Evolutionary conservation across 2,888 invertebrate species (phyloP), one percentile per base, ranked within the genome.

Genomic region (Tricholauxania praeusta): DNA sequence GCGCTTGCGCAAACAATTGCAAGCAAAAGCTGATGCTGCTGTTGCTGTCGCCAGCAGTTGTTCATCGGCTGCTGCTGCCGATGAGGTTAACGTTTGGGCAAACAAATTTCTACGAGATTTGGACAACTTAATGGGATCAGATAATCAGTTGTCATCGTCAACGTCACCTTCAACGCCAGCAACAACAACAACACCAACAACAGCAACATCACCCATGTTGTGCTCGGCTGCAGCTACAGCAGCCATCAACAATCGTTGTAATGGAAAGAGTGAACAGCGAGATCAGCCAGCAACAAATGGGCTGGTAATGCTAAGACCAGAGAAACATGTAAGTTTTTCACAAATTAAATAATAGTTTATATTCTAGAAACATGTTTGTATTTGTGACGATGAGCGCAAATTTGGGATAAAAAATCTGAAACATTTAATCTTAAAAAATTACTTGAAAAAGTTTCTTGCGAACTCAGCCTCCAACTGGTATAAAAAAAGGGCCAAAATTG

Each of bases 21-120:
- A 62, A 59, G 75, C 67, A n/a, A 72, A 70, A 22, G 70, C 63
- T 62, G 32, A 73, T 68, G 57, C 66, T 69, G 72, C 73, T 72
- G 22, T 75, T 65, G 68, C 72, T 71, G 75, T 72, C 71, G 72
- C 39, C 76, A 75, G 76, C 75, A 74, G 75, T 72, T 74, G 71
- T 71, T 75, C 78, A 39, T 19, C 78, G 52, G 69, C 79, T 52
- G 67, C 79, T 62, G 80, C 71, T 72, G 76, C 79, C 74, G 85
- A 85, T 77, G 87, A 87, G 81, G 85, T 87, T 68, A 86, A 86
- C 81, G 81, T 87, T 81, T 87, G 87, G 87, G 87, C 86, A 80
- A 85, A 85, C 82, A 87, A 85, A 83, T 87, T 87, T 81, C 81
- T 87, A 77, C 86, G 83, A 79, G 87, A 87, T 81, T 82, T 87